A percentile compares a stretch with the other conserved stretches of the same genome.
phyloP scores from a whole-genome alignment of 2,113 vertebrate genomes.

The Sebastes fasciatus region DNA sequence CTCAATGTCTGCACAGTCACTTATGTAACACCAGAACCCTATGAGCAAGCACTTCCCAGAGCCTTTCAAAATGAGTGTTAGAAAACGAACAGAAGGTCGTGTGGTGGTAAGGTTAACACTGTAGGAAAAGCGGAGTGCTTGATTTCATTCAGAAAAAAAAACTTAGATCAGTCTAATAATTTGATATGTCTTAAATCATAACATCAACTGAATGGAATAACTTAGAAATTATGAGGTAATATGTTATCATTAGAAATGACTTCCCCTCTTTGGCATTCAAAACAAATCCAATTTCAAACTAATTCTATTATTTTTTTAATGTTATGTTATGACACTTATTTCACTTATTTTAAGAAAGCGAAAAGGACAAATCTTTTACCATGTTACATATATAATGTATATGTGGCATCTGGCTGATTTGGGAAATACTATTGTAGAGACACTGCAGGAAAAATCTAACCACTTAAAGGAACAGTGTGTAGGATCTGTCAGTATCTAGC shows the following conservation, averaged over 20 bases:
- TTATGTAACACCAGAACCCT: conserved; percentile 73
- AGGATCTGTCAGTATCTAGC: too few species aligned
- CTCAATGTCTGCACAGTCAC: conserved; percentile 75
- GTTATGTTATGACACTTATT: neutral
- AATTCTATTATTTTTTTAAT: neutral
- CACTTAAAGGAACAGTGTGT: neutral
- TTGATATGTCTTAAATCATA: conserved; percentile 2
- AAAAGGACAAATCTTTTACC: neutral
- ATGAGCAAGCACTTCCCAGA: conserved; percentile 59
- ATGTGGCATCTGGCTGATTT: neutral
- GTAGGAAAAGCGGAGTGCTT: conserved; percentile 20
- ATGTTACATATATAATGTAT: neutral
- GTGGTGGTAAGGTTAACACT: conserved; percentile 44
- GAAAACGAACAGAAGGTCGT: conserved; percentile 49
- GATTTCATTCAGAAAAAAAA: conserved; percentile 25
- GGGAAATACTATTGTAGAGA: neutral
- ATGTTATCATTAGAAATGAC: neutral
- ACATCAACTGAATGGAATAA: neutral
- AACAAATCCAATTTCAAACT: neutral
- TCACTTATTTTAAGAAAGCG: neutral
- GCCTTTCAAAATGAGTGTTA: conserved; percentile 39
- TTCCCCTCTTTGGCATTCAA: neutral
- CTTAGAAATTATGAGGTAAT: neutral
- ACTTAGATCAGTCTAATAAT: conserved; percentile 35
- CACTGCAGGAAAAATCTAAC: neutral